Base-by-base conservation (phyloP, 2,113 vertebrate species). In the Hippocampus zosterae region DNA sequence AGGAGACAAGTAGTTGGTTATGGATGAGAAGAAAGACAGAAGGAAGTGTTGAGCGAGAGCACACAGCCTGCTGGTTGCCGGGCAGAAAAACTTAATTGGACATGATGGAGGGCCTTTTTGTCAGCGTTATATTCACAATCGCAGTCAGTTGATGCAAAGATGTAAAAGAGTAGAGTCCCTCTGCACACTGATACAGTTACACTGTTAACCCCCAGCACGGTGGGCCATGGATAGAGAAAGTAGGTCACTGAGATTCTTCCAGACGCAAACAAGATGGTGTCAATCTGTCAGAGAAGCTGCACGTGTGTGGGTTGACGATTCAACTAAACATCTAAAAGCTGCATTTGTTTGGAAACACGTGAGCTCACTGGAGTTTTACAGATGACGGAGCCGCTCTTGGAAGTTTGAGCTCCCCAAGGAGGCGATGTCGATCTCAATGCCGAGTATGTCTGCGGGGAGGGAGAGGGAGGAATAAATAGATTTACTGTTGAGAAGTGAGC, bases 401-500 rank as follows among this genome's bases (percentile, higher is more conserved):
- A 77, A 79, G 76, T 70, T 33, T 72, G 50, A 67, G 70, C 74
- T 78, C 73, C 76, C 77, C 48, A 75, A 85, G 79, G 74, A 85
- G 85, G 84, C 75, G 73, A 71, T 80, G 70, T 12, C 71, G 81
- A 83, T 71, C 69, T 10, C 73, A 81, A 80, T 68, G 67, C 78
- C 57, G 65, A 79, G 80, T 72, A 73, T 74, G 75, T 78, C 80
- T 82, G 65, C 57, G 71, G 78, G 70, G 41, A 64, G 76, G 76
- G 75, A 75, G 67, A 65, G 68, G 70, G 27, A 81, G 84, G 81
- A 89, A 91, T 91, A 91, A 90, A 91, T 91, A 90, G 87, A 86
- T 84, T 82, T 80, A 84, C 73, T 56, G 75, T 79, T 81, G 74
- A 84, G 86, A 82, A 12, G 74, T 72, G 69, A 76, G 73, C 7